Evolutionary conservation across 2,888 invertebrate genomes (phyloP).

Genomic region (Meliscaeva auricollis): DNA sequence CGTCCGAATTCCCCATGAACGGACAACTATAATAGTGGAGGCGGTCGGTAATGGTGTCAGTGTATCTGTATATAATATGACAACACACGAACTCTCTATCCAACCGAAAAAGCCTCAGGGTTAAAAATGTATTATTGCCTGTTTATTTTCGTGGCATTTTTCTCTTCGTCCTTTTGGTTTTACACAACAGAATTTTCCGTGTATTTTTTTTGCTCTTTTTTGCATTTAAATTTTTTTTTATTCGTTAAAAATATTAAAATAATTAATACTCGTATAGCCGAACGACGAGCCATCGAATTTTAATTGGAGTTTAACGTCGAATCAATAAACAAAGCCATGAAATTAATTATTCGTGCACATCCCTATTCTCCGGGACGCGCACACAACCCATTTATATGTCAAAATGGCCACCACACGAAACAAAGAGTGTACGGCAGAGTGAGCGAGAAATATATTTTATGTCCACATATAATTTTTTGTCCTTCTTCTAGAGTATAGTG

Average conservation of each 20-base stretch:
- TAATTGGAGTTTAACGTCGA: constrained; percentile 69
- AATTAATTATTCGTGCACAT: constrained; percentile 71
- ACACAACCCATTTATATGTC: constrained; percentile 18
- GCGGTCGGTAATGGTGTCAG: neutral
- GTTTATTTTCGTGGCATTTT: constrained; percentile 27
- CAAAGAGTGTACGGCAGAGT: neutral
- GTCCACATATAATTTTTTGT: constrained; percentile 1
- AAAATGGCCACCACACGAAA: constrained; percentile 26
- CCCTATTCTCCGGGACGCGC: constrained; percentile 8
- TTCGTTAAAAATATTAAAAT: constrained; percentile 50
- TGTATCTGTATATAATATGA: constrained; percentile 9
- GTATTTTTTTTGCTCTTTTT: neutral
- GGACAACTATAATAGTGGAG: too few species aligned
- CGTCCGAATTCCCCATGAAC: too few species aligned
- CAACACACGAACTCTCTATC: neutral
- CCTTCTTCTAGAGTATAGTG: neutral
- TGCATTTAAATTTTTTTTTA: neutral
- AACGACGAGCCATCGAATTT: constrained; percentile 54
- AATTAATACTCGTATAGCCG: constrained; percentile 50
- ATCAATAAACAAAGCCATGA: constrained; percentile 74
- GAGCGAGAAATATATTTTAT: constrained; percentile 3
- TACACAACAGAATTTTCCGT: constrained; percentile 24
- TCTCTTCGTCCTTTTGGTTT: constrained; percentile 21
- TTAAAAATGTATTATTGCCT: constrained; percentile 42
- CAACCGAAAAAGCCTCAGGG: constrained; percentile 11